Evolutionary conservation across 1,140 invertebrate genomes (phyloP), one percentile per base, ranked within the genome.

Genomic region (Lepidurus apus): DNA sequence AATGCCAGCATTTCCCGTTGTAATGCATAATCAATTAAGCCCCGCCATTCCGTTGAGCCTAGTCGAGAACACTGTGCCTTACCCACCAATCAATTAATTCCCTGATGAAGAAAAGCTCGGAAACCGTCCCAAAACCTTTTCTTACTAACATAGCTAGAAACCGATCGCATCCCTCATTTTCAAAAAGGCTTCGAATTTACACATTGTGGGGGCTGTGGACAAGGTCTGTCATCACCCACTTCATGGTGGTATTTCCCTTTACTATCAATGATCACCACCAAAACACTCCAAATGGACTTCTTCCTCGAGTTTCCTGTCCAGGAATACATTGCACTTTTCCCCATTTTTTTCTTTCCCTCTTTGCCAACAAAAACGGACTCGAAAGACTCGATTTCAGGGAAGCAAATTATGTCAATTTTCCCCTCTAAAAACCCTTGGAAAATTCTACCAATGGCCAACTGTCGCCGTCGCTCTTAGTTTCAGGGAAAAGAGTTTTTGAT

Each of bases 361-460:
- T 34, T 34, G 34, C 34, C 34, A 34, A 34, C 34, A 34, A 34
- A 34, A 34, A 34, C 34, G 34, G 34, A 1, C 17, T 65, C 13
- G 7, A 21, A 65, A 13, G 53, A 65, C 53, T 65, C 21, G 26
- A 4, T 65, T 65, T 65, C 21, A 7, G 53, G 21, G 21, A 65
- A 13, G 53, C 53, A 65, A 65, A 65, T 65, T 65, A 65, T 65
- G 53, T 65, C 53, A 65, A 65, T 65, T 65, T 65, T 65, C 53
- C 53, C 53, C 53, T n/a, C 53, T 17, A 65, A 65, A 65, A 65
- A 65, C 21, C 21, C 34, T 34, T 34, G 34, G 34, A 34, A 34
- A 34, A 65, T n/a, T 65, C 17, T 21, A 7, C 53, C 53, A 65
- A 65, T 65, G 53, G 53, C 53, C 53, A 65, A 65, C 53, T 65